These are phyloP conservation scores for Mungos mungo DNA, from an alignment of 2,113 vertebrate species.

Conservation along the genomic window DNA sequence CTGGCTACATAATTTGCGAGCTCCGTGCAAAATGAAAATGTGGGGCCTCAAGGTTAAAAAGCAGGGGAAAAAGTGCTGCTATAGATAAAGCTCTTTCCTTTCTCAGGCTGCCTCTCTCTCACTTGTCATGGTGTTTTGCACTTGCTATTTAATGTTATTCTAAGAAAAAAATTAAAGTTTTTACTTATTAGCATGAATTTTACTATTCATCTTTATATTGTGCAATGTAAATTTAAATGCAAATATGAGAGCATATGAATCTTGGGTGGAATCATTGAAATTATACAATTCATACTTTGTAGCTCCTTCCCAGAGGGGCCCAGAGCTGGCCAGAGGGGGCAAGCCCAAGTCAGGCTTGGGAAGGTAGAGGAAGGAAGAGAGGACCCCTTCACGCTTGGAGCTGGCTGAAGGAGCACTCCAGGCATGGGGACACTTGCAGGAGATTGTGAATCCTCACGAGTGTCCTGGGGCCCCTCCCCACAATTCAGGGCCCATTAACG, in stretches of 20 bases:
- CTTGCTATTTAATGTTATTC: slow-evolving; percentile 23
- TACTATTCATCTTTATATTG: slow-evolving; percentile 16
- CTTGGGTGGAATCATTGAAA: not conserved
- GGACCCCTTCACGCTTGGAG: not conserved
- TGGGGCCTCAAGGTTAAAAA: slow-evolving; percentile 31
- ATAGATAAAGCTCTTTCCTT: slow-evolving; percentile 26
- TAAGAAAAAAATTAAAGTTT: slow-evolving; percentile 62
- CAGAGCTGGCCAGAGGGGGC: not conserved
- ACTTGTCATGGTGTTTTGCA: not conserved
- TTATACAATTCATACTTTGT: not conserved
- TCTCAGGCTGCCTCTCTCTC: not conserved
- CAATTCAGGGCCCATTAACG: fast-evolving
- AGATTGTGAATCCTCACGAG: not conserved
- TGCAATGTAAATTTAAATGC: slow-evolving; percentile 4
- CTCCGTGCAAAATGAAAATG: slow-evolving; percentile 16
- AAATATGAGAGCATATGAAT: not conserved
- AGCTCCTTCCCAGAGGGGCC: not conserved
- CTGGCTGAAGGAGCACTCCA: not conserved
- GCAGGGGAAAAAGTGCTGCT: not conserved
- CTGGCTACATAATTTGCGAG: not conserved
- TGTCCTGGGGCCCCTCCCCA: not conserved
- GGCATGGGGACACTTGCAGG: not conserved
- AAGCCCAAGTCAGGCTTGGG: not conserved
- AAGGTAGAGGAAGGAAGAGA: not conserved
- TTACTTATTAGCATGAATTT: not conserved